Percentiles rank a stretch among this genome's conserved stretches.
These are phyloP conservation scores for Sebastes paucispinis DNA, from an alignment of 2,797 vertebrate species.

Conservation along the genomic window DNA sequence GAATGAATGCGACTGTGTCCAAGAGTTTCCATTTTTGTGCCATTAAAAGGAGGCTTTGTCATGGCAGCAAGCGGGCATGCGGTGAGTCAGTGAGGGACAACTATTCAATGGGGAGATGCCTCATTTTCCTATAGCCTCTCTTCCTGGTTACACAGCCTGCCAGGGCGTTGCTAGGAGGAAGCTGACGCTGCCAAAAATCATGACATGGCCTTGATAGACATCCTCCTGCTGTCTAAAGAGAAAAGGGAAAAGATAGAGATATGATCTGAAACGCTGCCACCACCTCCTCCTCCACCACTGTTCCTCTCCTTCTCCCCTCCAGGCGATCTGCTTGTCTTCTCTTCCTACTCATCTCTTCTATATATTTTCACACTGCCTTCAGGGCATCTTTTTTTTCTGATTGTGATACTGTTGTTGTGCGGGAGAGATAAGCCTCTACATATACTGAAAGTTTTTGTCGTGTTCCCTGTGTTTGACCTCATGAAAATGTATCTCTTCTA, in stretches of 20 bases:
- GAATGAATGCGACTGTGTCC: slow-evolving; percentile 36
- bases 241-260: slow-evolving; percentile 53
- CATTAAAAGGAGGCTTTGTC: slow-evolving; percentile 57
- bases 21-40: slow-evolving; percentile 49
- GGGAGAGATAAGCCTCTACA: slow-evolving; percentile 20
- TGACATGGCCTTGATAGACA: slow-evolving; percentile 60
- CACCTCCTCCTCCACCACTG: slow-evolving; percentile 46
- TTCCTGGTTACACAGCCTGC: slow-evolving; percentile 50
- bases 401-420: slow-evolving; percentile 26
- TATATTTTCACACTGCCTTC: slow-evolving; percentile 25
- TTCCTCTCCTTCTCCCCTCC: slow-evolving; percentile 38
- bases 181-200: slow-evolving; percentile 56
- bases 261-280: slow-evolving; percentile 67
- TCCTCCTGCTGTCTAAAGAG: slow-evolving; percentile 51
- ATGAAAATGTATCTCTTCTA: slow-evolving; percentile 6
- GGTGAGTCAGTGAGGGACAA: slow-evolving; percentile 51
- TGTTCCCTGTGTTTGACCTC: slow-evolving; percentile 26
- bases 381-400: slow-evolving; percentile 27
- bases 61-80: slow-evolving; percentile 47
- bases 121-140: slow-evolving; percentile 45
- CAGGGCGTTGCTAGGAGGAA: slow-evolving; percentile 63
- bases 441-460: slow-evolving; percentile 23
- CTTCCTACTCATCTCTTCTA: slow-evolving; percentile 58
- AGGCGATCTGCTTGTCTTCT: slow-evolving; percentile 46
- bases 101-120: slow-evolving; percentile 52